Evolutionary conservation across 2,797 vertebrate species (phyloP), one percentile per base, ranked within the genome.

Genomic region (Hephaestus fuliginosus): DNA sequence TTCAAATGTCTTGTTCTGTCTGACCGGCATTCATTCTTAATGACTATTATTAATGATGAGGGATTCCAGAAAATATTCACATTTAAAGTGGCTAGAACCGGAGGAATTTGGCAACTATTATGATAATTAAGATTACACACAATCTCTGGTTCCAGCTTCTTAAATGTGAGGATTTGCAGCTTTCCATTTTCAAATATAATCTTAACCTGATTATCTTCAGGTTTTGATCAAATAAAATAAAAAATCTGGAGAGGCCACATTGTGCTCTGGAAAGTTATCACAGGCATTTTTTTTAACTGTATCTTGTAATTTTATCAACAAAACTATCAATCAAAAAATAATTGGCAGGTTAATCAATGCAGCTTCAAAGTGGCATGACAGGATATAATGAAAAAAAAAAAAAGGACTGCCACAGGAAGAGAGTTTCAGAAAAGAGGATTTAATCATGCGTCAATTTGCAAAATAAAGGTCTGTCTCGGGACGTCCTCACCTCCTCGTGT

Each of bases 381-480:
- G 9, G 22, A 71, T 62, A 15, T 30, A 69, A 88, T 60, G 4
- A 74, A 79, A 66, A 53, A 43, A 66, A 53, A 43, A 25, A 25
- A 25, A 25, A 25, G 7, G 25, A 12, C 5, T n/a, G 33, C 5
- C 41, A 17, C 43, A 74, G 49, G 69, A 33, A 57, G 14, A 72
- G 25, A 0, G 56, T 62, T 53, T 70, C 17, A 64, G 12, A 71
- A 56, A n/a, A 17, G 20, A 62, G 20, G 36, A 78, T 72, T 74
- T 15, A 77, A 60, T 64, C 25, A 46, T 22, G 14, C 13, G 61
- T 78, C 36, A 44, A 36, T 80, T 73, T 36, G 57, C 33, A 71
- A 78, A 83, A 80, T 25, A 79, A 77, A 85, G 68, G 15, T 62
- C 74, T 76, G 58, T 76, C 41, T 76, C 4, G n/a, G 90, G 91